A percentile compares a stretch with the other conserved stretches of the same genome.
phyloP scores from a whole-genome alignment of 2,797 vertebrate species.

The Silurus aristotelis region DNA sequence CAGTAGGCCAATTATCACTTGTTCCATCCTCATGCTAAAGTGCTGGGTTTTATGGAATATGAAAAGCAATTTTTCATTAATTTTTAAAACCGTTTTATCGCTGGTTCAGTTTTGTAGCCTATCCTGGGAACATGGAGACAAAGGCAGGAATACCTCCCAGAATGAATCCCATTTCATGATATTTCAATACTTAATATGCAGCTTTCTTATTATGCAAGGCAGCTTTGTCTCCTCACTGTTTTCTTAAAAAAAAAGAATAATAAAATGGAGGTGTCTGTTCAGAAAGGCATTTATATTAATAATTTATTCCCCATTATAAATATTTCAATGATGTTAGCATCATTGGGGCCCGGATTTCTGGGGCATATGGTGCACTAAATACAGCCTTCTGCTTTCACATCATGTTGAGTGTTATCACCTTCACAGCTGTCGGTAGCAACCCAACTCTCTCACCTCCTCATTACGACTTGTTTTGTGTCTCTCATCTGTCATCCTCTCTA shows the following conservation, averaged over 20 bases:
- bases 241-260: slow-evolving; percentile 2
- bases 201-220: not conserved
- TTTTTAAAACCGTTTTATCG: not conserved
- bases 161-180: not conserved
- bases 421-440: slow-evolving; percentile 14
- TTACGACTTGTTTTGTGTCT: not conserved
- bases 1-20: not conserved
- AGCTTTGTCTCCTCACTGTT: not conserved
- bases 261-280: slow-evolving; percentile 8
- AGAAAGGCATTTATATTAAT: slow-evolving; percentile 46
- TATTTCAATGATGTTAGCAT: slow-evolving; percentile 44
- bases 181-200: not conserved
- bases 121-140: not conserved
- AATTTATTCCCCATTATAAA: slow-evolving; percentile 53
- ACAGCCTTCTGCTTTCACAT: slow-evolving; percentile 18
- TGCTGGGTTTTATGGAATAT: not conserved
- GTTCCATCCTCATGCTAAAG: not conserved
- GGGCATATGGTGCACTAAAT: slow-evolving; percentile 12
- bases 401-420: slow-evolving; percentile 17
- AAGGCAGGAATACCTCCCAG: not conserved
- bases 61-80: not conserved
- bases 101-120: not conserved
- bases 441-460: not conserved
- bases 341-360: slow-evolving; percentile 20
- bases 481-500: slow-evolving; percentile 16